phyloP scores from a whole-genome alignment of 2,888 invertebrate species.

The Ferdinandea cuprea region DNA sequence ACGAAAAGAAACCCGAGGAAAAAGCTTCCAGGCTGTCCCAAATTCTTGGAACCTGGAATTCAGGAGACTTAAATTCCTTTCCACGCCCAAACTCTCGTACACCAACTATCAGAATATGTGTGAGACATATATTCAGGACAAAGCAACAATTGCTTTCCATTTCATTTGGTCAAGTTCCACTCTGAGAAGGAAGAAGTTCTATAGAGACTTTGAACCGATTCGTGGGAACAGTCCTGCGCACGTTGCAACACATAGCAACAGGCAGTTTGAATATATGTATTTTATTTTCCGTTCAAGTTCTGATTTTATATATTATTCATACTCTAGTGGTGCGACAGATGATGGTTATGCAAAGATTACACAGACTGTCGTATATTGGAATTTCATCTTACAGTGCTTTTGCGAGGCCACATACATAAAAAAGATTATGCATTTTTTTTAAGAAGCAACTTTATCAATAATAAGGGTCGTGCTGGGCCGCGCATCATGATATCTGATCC shows the following conservation, averaged over 20 bases:
- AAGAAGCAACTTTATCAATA: too few relatives aligned
- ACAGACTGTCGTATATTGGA: slow-evolving; percentile 18
- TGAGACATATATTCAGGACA: slow-evolving; percentile 38
- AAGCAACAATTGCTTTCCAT: slow-evolving; percentile 73
- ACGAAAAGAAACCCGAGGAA: slow-evolving; percentile 41
- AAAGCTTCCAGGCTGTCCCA: slow-evolving; percentile 64
- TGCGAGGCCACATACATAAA: background rate
- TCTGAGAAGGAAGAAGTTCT: slow-evolving; percentile 2
- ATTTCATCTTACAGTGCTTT: slow-evolving; percentile 9
- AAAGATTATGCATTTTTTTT: background rate
- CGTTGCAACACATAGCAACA: slow-evolving; percentile 44
- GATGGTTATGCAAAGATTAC: slow-evolving; percentile 49
- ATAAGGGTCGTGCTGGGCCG: too few relatives aligned
- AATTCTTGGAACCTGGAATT: slow-evolving; percentile 64
- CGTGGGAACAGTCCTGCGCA: slow-evolving; percentile 57
- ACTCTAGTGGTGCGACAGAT: slow-evolving; percentile 2
- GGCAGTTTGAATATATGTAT: slow-evolving; percentile 43
- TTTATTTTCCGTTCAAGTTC: background rate
- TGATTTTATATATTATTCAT: slow-evolving; percentile 19
- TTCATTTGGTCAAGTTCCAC: slow-evolving; percentile 64
- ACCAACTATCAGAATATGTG: slow-evolving; percentile 33
- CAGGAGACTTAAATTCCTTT: slow-evolving; percentile 61
- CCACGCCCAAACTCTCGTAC: slow-evolving; percentile 64
- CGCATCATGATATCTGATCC: background rate
- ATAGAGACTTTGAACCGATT: slow-evolving; percentile 54